Percentiles rank a stretch among this genome's conserved stretches.
Evolutionary conservation across 2,888 invertebrate species (phyloP).

Genomic region (Eupithecia tripunctaria): DNA sequence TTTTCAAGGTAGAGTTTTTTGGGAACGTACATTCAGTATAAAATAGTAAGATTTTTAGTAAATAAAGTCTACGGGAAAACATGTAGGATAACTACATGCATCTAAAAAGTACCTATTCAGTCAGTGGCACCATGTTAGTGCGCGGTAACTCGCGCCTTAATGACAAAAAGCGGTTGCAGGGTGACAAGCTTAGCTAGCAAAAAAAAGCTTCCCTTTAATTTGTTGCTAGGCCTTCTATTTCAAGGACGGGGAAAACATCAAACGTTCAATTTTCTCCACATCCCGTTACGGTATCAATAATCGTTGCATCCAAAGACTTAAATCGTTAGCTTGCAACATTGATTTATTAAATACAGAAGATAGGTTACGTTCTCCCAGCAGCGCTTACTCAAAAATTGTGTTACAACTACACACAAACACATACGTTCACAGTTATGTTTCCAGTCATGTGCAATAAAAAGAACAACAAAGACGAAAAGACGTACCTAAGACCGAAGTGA

Average conservation of each 20-base stretch:
- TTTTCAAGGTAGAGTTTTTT: background rate
- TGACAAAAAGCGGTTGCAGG: conserved; percentile 28
- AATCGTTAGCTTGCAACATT: too few species aligned
- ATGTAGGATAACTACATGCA: background rate
- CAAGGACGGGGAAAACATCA: conserved; percentile 49
- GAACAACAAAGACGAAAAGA: too few species aligned
- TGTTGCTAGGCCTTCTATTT: conserved; percentile 18
- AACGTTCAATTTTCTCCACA: too few species aligned
- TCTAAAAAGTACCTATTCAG: background rate
- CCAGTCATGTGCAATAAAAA: too few species aligned
- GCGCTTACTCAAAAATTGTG: too few species aligned
- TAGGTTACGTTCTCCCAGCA: too few species aligned
- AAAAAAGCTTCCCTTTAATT: conserved; percentile 13
- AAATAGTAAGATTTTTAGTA: background rate
- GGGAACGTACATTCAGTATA: background rate
- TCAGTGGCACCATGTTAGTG: background rate
- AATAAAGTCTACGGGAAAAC: background rate
- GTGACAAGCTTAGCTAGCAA: conserved; percentile 27
- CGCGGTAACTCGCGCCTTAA: conserved; percentile 16
- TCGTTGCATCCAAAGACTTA: too few species aligned
- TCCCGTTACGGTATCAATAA: too few species aligned
- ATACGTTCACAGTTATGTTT: too few species aligned
- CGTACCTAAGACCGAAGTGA: too few species aligned
- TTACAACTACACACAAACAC: too few species aligned
- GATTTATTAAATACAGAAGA: too few species aligned